These are phyloP conservation scores for Montipora foliosa DNA, from an alignment of 64 coral and sea anemone species.

Conservation along the genomic window DNA sequence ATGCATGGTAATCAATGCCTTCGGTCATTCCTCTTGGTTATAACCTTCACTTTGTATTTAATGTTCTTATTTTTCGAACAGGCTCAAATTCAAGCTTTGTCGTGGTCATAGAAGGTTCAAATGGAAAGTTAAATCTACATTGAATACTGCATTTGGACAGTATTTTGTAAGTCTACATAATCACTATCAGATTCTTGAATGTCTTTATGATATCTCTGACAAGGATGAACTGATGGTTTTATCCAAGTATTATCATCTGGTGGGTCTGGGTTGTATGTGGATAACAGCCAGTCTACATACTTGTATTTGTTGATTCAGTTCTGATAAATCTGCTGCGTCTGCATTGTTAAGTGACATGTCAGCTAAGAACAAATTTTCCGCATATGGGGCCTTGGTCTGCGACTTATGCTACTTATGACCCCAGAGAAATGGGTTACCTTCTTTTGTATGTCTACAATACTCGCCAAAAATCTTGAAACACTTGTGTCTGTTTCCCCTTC, in stretches of 20 bases:
- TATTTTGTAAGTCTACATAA: conserved; percentile 41
- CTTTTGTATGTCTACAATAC: no score
- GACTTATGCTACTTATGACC: no score
- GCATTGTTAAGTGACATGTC: no score
- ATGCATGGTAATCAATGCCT: conserved; percentile 59
- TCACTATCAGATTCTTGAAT: conserved; percentile 16
- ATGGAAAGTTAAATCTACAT: conserved; percentile 44
- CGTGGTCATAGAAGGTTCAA: not conserved
- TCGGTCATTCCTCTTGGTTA: conserved; percentile 51
- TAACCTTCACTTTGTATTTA: conserved; percentile 52
- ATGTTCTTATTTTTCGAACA: not conserved
- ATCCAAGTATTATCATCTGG: conserved; percentile 2
- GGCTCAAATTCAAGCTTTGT: conserved; percentile 49
- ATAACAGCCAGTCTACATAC: not conserved
- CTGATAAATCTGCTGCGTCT: no score
- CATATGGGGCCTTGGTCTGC: no score
- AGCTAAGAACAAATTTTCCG: no score
- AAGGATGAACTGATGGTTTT: not conserved
- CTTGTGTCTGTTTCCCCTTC: no score
- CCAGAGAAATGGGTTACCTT: no score
- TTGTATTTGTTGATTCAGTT: not conserved
- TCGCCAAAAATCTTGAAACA: no score
- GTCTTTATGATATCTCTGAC: not conserved
- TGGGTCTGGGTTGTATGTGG: conserved; percentile 20
- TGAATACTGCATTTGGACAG: conserved; percentile 11